phyloP scores from a whole-genome alignment of 1,140 invertebrate genomes.

The Homalodisca vitripennis region DNA sequence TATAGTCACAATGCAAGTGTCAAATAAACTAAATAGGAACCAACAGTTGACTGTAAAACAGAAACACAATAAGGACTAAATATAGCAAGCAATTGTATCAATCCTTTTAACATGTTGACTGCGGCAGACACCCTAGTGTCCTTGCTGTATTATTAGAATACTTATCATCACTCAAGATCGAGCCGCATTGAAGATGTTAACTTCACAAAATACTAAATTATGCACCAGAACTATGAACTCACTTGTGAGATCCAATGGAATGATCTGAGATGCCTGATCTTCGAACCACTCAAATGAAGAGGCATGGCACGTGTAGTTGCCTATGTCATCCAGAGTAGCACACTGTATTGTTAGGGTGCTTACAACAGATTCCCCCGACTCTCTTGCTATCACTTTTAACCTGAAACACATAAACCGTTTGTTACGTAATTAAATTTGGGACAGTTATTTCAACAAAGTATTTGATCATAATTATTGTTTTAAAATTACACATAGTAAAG shows the following conservation, averaged over 20 bases:
- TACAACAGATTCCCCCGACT: constrained; percentile 16
- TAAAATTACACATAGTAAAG: too few relatives aligned
- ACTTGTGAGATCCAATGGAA: constrained; percentile 47
- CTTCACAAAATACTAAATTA: constrained; percentile 2
- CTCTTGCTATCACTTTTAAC: constrained; percentile 24
- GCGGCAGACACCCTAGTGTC: too few relatives aligned
- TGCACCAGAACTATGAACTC: too few relatives aligned
- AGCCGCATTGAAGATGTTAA: background rate
- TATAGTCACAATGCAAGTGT: too few relatives aligned
- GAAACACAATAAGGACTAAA: background rate
- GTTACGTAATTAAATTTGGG: too few relatives aligned
- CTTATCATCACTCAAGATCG: too few relatives aligned
- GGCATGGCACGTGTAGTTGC: constrained; percentile 52
- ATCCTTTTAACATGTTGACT: background rate
- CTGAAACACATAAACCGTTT: constrained; percentile 28
- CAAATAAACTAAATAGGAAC: too few relatives aligned
- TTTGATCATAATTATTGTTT: background rate
- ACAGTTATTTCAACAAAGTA: too few relatives aligned
- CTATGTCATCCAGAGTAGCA: constrained; percentile 50
- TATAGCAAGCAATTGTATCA: background rate
- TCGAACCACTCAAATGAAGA: constrained; percentile 41
- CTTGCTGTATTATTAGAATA: too few relatives aligned
- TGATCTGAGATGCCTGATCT: constrained; percentile 40
- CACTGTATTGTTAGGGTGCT: constrained; percentile 46
- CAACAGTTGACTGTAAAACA: background rate